Conservation (phyloP, 2,797 vertebrate genomes). For the Ceryle rudis region DNA sequence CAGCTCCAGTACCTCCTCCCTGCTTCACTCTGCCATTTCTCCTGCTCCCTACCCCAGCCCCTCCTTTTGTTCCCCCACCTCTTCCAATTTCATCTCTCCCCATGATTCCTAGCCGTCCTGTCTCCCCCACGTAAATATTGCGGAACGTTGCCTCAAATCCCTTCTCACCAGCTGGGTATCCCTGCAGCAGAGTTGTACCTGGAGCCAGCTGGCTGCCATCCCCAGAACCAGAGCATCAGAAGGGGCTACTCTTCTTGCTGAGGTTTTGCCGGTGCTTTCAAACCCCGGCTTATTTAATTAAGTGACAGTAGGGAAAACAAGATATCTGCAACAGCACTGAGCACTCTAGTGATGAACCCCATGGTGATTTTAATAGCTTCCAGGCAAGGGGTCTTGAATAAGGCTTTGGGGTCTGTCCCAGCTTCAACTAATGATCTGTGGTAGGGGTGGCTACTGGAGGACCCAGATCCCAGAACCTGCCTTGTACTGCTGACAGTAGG, state of each 20-base stretch:
- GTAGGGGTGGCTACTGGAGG: background rate
- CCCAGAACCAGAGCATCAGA: background rate
- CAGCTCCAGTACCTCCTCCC: conserved; percentile 39
- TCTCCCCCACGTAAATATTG: background rate
- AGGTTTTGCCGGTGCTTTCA: background rate
- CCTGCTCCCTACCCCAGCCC: background rate
- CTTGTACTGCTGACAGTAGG: background rate
- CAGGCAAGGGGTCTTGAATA: background rate
- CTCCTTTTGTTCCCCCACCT: background rate
- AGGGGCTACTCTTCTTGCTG: background rate
- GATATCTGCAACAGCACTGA: background rate
- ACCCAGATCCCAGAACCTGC: background rate
- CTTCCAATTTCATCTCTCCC: background rate
- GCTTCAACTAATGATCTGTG: background rate
- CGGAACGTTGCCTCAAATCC: fast-evolving
- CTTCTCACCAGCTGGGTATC: fast-evolving
- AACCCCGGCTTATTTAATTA: background rate
- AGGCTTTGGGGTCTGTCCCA: background rate
- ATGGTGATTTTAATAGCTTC: background rate
- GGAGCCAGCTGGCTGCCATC: fast-evolving
- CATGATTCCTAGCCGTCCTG: background rate
- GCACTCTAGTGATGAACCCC: background rate
- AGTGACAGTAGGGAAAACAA: background rate
- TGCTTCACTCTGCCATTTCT: conserved; percentile 3
- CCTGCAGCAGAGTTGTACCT: background rate